Conservation (phyloP, 2,888 invertebrate species). For the Cerastis rubricosa region DNA sequence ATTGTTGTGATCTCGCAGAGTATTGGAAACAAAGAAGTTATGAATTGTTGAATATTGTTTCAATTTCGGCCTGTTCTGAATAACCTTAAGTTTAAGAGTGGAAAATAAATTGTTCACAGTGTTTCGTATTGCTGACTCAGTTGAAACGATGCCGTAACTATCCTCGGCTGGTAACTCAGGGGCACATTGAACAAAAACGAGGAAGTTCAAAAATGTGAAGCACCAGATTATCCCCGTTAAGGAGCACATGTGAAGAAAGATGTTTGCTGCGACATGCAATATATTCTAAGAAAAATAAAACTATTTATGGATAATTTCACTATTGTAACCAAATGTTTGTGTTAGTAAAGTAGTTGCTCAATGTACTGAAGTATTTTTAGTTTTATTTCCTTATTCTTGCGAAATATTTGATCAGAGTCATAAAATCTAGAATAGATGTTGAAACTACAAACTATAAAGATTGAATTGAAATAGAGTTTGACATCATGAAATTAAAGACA, state of each 20-base stretch:
- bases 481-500: not conserved
- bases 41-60: slow-evolving; percentile 75
- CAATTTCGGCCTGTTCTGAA: slow-evolving; percentile 66
- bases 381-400: slow-evolving; percentile 30
- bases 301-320: slow-evolving; percentile 26
- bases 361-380: slow-evolving; percentile 42
- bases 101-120: slow-evolving; percentile 76
- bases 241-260: slow-evolving; percentile 55
- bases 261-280: slow-evolving; percentile 24
- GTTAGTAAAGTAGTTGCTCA: slow-evolving; percentile 53
- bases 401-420: slow-evolving; percentile 34
- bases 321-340: slow-evolving; percentile 33
- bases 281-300: slow-evolving; percentile 22
- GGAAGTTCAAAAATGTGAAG: slow-evolving; percentile 50
- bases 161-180: slow-evolving; percentile 64
- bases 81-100: slow-evolving; percentile 69
- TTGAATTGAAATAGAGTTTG: slow-evolving; percentile 12
- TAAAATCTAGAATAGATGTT: slow-evolving; percentile 29
- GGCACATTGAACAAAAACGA: slow-evolving; percentile 57
- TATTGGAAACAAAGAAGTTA: slow-evolving; percentile 75
- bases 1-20: slow-evolving; percentile 72
- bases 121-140: slow-evolving; percentile 71
- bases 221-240: slow-evolving; percentile 39
- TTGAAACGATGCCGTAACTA: slow-evolving; percentile 67
- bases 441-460: slow-evolving; percentile 1